Base-by-base conservation (phyloP, 2,888 invertebrate genomes). In the Cheiracanthium punctorium region DNA sequence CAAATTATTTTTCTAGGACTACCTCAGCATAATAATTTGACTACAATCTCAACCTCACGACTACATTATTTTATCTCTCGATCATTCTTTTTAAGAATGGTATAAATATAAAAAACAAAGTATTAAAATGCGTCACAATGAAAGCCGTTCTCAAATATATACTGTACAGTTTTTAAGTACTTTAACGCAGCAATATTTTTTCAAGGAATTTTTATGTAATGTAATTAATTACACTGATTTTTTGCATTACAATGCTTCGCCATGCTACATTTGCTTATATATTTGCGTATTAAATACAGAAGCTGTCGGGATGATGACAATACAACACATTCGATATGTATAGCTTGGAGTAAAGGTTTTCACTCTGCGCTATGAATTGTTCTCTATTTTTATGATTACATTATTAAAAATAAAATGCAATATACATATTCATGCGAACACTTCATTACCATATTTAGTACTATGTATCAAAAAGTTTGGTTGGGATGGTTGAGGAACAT, bases 31-130 rank as follows among this genome's bases (percentile, higher is more conserved):
- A n/a, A n/a, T n/a, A n/a, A n/a, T n/a, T 37, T 37, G 37, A 37
- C 5, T 37, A 5, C 12, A 37, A 12, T 48, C n/a, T 24, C 5
- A 58, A 24, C 17, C 58, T 4, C 48, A 58, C 17, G 2, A 58
- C 58, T 58, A 58, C 58, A 58, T 58, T 20, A 24, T 48, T 10
- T 58, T 12, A 8, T 58, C 58, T 48, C 48, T 17, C 17, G 17
- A 17, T 48, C 12, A 24, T 24, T 58, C 24, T 20, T 58, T 24
- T 58, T 58, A 58, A 20, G 58, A 58, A 58, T 24, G 24, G 58
- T 58, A 58, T 58, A 58, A 58, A 58, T 58, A 12, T 58, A 58
- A 5, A 58, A 58, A 58, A 58, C 58, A 58, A 58, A 24, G 24
- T 58, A 58, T 58, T 58, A 58, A 58, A 58, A 58, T 58, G 58